A percentile compares a stretch with the other conserved stretches of the same genome.
Evolutionary conservation across 2,797 vertebrate species (phyloP).

Genomic region (Clarias platycephalus): DNA sequence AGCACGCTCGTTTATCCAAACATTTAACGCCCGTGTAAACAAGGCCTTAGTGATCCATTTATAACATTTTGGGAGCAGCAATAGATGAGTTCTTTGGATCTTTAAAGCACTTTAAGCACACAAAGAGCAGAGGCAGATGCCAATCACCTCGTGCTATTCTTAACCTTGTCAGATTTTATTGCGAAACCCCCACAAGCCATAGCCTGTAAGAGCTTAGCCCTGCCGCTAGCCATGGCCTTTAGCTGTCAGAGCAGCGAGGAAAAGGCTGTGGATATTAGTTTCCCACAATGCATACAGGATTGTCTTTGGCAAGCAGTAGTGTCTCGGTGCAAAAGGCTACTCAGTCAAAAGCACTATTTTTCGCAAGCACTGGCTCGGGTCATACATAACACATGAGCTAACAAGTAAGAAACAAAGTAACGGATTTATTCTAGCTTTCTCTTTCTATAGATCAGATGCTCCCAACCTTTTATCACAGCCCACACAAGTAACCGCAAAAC

Average conservation of each 20-base stretch:
- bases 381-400: slow-evolving; percentile 1
- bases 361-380: neutral
- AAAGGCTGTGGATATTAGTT: slow-evolving; percentile 15
- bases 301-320: neutral
- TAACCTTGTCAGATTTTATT: neutral
- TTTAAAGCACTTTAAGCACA: neutral
- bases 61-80: neutral
- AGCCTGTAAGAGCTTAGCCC: slow-evolving; percentile 8
- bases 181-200: slow-evolving; percentile 3
- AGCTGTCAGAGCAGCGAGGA: slow-evolving; percentile 26
- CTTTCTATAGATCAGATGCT: neutral
- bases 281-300: neutral
- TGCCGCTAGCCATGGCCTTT: slow-evolving; percentile 24
- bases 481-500: neutral
- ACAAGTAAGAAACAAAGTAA: neutral
- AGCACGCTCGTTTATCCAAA: no score
- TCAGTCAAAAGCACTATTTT: neutral
- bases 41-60: neutral
- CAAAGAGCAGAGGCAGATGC: neutral
- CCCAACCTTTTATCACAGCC: neutral
- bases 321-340: neutral
- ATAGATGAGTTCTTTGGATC: neutral
- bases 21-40: no score
- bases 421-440: neutral
- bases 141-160: neutral